A percentile compares a stretch with the other conserved stretches of the same genome.
Conservation (phyloP, 2,797 vertebrate species). For the Crenuchus spilurus region DNA sequence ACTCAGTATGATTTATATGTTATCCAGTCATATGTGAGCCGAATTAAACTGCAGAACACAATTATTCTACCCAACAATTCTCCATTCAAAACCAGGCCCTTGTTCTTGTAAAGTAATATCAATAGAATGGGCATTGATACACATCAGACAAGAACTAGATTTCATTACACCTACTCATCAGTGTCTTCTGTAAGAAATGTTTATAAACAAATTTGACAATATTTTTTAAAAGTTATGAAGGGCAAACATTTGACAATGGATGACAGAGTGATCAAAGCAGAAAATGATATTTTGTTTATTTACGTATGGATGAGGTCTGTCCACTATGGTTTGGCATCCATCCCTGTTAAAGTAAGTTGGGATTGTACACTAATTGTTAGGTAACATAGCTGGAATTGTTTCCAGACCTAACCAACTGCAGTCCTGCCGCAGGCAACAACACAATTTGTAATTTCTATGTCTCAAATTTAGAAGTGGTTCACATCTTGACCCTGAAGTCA, state of each 20-base stretch:
- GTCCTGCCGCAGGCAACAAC: conserved; percentile 41
- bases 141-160: neutral
- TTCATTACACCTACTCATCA: neutral
- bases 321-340: conserved; percentile 65
- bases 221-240: conserved; percentile 25
- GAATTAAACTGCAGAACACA: neutral
- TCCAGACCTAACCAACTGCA: conserved; percentile 59
- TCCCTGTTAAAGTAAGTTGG: conserved; percentile 60
- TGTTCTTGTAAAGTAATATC: neutral
- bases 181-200: neutral
- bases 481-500: conserved; percentile 59
- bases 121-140: neutral
- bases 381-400: conserved; percentile 64
- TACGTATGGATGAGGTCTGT: conserved; percentile 61
- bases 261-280: conserved; percentile 39
- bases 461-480: conserved; percentile 58
- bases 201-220: conserved; percentile 4
- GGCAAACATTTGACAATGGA: conserved; percentile 24
- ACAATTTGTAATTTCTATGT: conserved; percentile 55
- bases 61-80: neutral
- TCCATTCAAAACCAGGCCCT: neutral
- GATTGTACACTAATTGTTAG: conserved; percentile 71
- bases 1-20: neutral
- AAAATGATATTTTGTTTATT: conserved; percentile 65
- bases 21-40: neutral